A percentile compares a stretch with the other conserved stretches of the same genome.
Conservation (phyloP, 2,113 vertebrate species). For the Drymodes brunneopygia region DNA sequence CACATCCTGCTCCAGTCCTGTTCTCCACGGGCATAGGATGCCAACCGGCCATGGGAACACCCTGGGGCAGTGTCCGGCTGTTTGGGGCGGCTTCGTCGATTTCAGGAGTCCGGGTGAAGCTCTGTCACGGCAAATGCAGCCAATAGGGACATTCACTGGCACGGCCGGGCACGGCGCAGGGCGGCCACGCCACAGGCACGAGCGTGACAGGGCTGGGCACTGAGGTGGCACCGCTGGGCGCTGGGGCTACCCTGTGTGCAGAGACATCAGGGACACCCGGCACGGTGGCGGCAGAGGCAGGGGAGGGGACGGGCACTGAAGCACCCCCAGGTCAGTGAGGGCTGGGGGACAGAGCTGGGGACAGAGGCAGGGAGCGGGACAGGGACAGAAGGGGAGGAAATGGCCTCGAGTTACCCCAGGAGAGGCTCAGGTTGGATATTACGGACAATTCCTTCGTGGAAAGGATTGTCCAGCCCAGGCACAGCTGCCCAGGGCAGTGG, state of each 20-base stretch:
- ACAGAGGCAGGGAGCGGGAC: not conserved
- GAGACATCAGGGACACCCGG: not conserved
- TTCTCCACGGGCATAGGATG: fast-evolving
- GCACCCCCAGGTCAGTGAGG: no score
- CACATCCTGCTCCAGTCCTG: fast-evolving
- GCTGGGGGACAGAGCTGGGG: no score
- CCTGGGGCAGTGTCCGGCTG: fast-evolving
- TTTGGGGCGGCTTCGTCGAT: not conserved
- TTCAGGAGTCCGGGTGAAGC: not conserved
- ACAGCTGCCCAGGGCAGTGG: not conserved
- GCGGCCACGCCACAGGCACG: not conserved
- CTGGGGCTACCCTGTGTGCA: not conserved
- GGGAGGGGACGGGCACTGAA: no score
- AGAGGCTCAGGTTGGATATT: fast-evolving
- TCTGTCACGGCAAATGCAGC: not conserved
- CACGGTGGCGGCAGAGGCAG: not conserved
- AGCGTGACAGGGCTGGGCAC: not conserved
- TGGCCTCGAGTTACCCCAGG: fast-evolving
- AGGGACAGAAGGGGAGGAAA: not conserved
- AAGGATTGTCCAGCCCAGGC: not conserved
- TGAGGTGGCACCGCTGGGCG: no score
- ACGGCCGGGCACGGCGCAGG: not conserved
- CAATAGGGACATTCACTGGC: fast-evolving
- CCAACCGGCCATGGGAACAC: no score
- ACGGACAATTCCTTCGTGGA: not conserved